phyloP scores from a whole-genome alignment of 2,888 invertebrate genomes.

The Spodoptera littoralis region DNA sequence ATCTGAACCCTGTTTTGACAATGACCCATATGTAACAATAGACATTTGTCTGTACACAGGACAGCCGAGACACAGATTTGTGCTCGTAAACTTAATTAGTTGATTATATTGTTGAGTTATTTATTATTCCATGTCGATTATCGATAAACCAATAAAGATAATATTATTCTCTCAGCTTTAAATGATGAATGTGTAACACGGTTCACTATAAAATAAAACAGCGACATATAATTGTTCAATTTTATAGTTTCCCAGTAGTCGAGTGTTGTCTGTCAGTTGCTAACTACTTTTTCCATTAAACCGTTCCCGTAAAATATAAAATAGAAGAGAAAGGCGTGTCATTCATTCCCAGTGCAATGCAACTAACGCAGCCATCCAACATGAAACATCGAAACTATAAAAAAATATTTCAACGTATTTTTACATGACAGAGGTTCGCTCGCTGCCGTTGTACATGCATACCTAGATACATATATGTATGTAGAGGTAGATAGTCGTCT shows the following conservation, averaged over 20 bases:
- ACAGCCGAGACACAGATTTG: slow-evolving; percentile 7
- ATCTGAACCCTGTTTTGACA: no score
- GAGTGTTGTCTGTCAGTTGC: slow-evolving; percentile 9
- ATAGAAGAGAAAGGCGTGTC: slow-evolving; percentile 23
- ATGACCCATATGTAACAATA: slow-evolving; percentile 38
- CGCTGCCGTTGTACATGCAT: background rate
- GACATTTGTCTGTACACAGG: slow-evolving; percentile 4
- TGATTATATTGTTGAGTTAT: background rate
- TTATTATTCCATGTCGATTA: no score
- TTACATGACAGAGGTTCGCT: slow-evolving; percentile 11
- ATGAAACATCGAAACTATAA: slow-evolving; percentile 27
- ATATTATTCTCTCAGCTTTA: no score
- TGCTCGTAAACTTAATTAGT: background rate
- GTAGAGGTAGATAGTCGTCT: no score
- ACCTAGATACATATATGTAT: no score
- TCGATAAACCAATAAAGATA: no score
- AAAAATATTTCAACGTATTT: slow-evolving; percentile 14
- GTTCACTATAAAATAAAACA: background rate
- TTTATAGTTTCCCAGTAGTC: slow-evolving; percentile 1
- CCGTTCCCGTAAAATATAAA: slow-evolving; percentile 9
- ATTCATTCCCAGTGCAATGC: slow-evolving; percentile 20
- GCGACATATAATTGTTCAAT: background rate
- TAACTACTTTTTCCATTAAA: slow-evolving; percentile 13
- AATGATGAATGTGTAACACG: no score
- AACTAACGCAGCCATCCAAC: slow-evolving; percentile 12